Percentiles rank a stretch among this genome's conserved stretches.
These are phyloP conservation scores for Drosophila ficusphila DNA, from an alignment of 1,140 invertebrate species.

Conservation along the genomic window DNA sequence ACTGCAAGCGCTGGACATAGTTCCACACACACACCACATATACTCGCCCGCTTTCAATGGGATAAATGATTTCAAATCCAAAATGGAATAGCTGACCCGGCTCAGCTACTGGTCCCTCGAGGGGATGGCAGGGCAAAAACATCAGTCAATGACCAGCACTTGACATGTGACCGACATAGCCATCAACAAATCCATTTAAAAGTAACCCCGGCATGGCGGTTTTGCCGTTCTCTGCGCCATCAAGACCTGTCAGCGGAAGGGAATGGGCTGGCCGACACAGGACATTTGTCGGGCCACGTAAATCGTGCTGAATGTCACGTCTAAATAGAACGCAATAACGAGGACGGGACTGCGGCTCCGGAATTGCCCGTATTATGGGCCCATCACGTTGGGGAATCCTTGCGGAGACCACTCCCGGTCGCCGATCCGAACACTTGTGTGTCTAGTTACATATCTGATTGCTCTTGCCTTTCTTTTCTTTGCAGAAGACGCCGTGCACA, in stretches of 20 bases:
- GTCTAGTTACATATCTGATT: background rate
- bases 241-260: background rate
- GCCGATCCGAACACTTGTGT: background rate
- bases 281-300: conserved; percentile 53
- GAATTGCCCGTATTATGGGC: conserved; percentile 57
- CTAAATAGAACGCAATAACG: conserved; percentile 47
- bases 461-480: background rate
- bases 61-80: conserved; percentile 37
- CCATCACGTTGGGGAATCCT: conserved; percentile 40
- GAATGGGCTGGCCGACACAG: background rate
- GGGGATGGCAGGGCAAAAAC: conserved; percentile 10
- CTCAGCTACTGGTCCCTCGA: conserved; percentile 20
- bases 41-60: background rate
- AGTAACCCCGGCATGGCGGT: conserved; percentile 30
- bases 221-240: background rate
- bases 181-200: conserved; percentile 74
- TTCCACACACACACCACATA: conserved; percentile 3
- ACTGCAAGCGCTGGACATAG: conserved; percentile 8
- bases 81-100: conserved; percentile 14
- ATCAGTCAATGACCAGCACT: conserved; percentile 66
- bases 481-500: conserved; percentile 95
- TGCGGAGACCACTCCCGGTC: background rate
- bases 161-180: conserved; percentile 74
- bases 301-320: conserved; percentile 73
- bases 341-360: conserved; percentile 30